Percentiles rank a stretch among this genome's conserved stretches.
These are phyloP conservation scores for Dascyllus trimaculatus DNA, from an alignment of 2,113 vertebrate species.

Conservation along the genomic window DNA sequence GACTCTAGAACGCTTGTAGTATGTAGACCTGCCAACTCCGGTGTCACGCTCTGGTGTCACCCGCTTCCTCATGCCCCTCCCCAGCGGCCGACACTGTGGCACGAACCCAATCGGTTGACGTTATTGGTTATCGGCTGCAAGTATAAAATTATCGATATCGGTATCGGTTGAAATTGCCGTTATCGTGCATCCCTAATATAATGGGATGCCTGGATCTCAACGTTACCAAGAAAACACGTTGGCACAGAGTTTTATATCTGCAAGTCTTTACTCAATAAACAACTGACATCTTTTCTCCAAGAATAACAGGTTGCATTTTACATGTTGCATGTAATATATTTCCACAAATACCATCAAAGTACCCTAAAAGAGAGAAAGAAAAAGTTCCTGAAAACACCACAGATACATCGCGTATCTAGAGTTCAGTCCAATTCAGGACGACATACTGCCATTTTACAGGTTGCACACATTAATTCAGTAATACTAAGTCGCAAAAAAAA, in stretches of 20 bases:
- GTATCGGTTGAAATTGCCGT: no score
- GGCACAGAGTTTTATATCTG: slow-evolving; percentile 45
- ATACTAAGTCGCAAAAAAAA: slow-evolving; percentile 63
- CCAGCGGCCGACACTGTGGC: no score
- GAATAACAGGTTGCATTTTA: slow-evolving; percentile 72
- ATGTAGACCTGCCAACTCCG: no score
- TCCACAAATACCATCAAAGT: slow-evolving; percentile 71
- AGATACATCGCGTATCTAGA: slow-evolving; percentile 66
- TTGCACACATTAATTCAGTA: slow-evolving; percentile 56
- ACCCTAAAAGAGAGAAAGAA: slow-evolving; percentile 55
- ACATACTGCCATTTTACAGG: slow-evolving; percentile 62
- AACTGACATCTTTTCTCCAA: slow-evolving; percentile 67
- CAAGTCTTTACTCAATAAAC: slow-evolving; percentile 80
- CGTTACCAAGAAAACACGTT: slow-evolving; percentile 17
- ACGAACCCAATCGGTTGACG: no score
- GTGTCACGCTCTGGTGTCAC: no score
- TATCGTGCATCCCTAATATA: no score
- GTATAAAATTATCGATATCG: no score
- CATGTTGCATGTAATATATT: slow-evolving; percentile 70
- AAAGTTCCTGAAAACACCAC: slow-evolving; percentile 66
- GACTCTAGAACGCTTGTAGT: no score
- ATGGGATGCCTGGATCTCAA: no score
- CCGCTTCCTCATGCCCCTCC: no score
- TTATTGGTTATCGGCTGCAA: no score
- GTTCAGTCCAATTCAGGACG: slow-evolving; percentile 66